Evolutionary conservation across 2,113 vertebrate genomes (phyloP), one percentile per base, ranked within the genome.

Genomic region (Actenoides hombroni): DNA sequence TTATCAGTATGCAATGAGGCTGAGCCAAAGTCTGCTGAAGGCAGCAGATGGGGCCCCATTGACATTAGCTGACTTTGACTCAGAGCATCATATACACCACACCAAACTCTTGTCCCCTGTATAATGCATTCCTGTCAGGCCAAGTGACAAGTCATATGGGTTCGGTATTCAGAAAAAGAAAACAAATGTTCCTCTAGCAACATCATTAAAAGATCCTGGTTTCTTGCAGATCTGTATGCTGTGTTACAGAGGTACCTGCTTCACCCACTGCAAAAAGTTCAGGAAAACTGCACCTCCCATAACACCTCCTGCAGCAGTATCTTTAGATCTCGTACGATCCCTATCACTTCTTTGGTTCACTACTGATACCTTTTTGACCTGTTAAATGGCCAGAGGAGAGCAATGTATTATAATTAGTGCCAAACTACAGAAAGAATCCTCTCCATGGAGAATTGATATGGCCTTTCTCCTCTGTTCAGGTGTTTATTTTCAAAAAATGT

Each of bases 31-130:
- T 73, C 59, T 95, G 94, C 93, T 95, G 90, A 92, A 95, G 61
- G 49, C 94, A 94, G 94, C 92, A 95, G 61, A 86, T 81, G 73
- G 73, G 67, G 6, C 37, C 46, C 79, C 37, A 49, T 0, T 95
- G 94, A 94, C 90, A 73, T 95, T 92, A 90, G 53, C 20, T 94
- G 95, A 88, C 90, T 95, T 96, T 96, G 91, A 74, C 51, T 90
- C 49, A 54, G 24, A 48, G 8, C 9, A 18, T 48, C 31, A 48
- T 24, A 78, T 7, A 49, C 13, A 57, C 19, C 31, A 75, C 53
- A 60, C 29, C 88, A 79, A 76, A 73, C 63, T 70, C 54, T 56
- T 35, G 1, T 60, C n/a, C 14, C 42, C 10, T 71, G 23, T 48
- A 44, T 40, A 77, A 60, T 44, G 6, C 17, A n/a, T 65, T 57